Base-by-base conservation (phyloP, 2,888 invertebrate genomes). In the Drosophila bunnanda region DNA sequence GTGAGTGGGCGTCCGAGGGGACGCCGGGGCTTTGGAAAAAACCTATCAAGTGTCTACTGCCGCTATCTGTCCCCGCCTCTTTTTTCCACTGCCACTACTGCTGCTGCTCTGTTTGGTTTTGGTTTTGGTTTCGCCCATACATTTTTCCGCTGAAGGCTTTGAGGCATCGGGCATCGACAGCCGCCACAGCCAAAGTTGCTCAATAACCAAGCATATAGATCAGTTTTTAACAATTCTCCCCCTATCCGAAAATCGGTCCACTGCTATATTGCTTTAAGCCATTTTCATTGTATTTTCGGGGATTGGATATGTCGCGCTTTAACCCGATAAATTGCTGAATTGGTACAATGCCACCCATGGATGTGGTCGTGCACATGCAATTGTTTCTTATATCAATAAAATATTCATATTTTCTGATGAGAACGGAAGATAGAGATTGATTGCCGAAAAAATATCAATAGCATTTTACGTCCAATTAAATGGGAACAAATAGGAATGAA, bases 1-100 rank as follows among this genome's bases (percentile, higher is more conserved):
- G 77, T 67, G 69, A 61, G 73, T 58, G 67, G 41, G 58, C 22
- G 4, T n/a, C 9, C 50, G 53, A 71, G 50, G 36, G 10, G 17
- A 22, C 13, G 22, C 6, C 13, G 25, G 25, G 44, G 32, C 36
- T 22, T 56, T 32, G 44, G 73, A 84, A 81, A 83, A 87, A 87
- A 82, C 85, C 88, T 82, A 82, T 88, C 88, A 84, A 82, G 82
- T 88, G 73, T 76, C 69, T 61, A 56, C 65, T 56, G 36, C 58
- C 43, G 36, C 43, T 43, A 52, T 52, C 50, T 41, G 30, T 43
- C 28, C 17, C 32, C 25, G 4, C 32, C 30, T 6, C 12, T 28
- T 48, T 32, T 32, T 8, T 20, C 22, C 22, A 20, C 41, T 10
- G 30, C 17, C 4, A 28, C 17, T n/a, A 15, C 7, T 13, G 41